These are phyloP conservation scores for Epinephelus moara DNA, from an alignment of 2,113 vertebrate species.

Conservation along the genomic window DNA sequence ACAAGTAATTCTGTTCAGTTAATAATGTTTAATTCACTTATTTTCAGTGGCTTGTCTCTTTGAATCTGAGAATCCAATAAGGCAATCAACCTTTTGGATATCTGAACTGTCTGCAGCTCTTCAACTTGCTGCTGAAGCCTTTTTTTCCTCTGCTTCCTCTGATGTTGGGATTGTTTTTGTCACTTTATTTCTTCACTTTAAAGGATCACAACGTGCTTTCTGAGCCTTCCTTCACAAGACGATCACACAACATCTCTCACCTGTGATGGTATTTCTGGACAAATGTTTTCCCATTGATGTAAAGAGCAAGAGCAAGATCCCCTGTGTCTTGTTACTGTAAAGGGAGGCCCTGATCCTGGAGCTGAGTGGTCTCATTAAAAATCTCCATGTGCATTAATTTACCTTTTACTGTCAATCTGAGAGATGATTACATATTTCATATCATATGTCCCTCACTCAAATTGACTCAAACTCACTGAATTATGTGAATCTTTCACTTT, in stretches of 20 bases:
- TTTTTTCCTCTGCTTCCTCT: neutral
- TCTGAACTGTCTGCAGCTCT: neutral
- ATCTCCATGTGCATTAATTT: neutral
- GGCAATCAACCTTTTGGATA: neutral
- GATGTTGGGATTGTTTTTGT: neutral
- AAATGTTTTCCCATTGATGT: neutral
- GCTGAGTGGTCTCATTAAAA: conserved; percentile 10
- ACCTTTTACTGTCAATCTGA: neutral
- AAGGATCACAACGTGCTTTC: neutral
- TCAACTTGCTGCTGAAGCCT: neutral
- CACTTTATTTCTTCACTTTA: neutral
- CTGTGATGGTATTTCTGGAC: neutral
- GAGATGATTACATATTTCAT: neutral
- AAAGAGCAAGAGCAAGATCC: conserved; percentile 4
- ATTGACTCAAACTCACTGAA: neutral
- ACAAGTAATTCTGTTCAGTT: too few relatives aligned
- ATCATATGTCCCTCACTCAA: neutral
- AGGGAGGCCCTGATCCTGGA: neutral
- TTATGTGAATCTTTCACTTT: neutral
- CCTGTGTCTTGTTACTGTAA: neutral
- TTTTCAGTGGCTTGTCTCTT: neutral
- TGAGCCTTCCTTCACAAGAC: neutral
- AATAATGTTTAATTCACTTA: neutral
- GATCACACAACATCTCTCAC: neutral
- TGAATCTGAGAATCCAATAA: neutral